phyloP scores from a whole-genome alignment of 2,888 invertebrate genomes.

The Drosophila anceps region DNA sequence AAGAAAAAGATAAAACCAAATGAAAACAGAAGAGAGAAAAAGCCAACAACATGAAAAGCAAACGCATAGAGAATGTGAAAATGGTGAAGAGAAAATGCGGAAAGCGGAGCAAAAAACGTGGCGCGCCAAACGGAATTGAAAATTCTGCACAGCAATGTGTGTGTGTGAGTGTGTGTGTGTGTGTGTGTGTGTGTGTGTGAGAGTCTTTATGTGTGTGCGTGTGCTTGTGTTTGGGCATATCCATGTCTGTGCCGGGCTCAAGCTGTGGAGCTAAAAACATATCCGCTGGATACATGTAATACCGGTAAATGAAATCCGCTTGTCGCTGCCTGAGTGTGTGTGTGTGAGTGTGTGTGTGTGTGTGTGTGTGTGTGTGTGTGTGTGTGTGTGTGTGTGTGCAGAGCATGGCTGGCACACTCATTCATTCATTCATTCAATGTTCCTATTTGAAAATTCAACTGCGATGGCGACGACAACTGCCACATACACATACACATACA shows the following conservation, averaged over 20 bases:
- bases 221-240: slow-evolving; percentile 60
- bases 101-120: slow-evolving; percentile 50
- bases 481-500: slow-evolving; percentile 26
- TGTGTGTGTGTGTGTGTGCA: slow-evolving; percentile 11
- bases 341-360: slow-evolving; percentile 10
- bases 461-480: slow-evolving; percentile 75
- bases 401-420: slow-evolving; percentile 33
- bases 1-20: slow-evolving; percentile 1
- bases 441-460: slow-evolving; percentile 75
- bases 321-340: slow-evolving; percentile 55
- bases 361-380: slow-evolving; percentile 18
- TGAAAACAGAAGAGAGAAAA: slow-evolving; percentile 7
- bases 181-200: slow-evolving; percentile 29
- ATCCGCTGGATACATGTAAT: slow-evolving; percentile 81
- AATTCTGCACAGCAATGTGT: slow-evolving; percentile 55
- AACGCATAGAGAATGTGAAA: slow-evolving; percentile 40
- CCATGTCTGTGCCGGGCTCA: slow-evolving; percentile 71
- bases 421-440: slow-evolving; percentile 68
- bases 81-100: slow-evolving; percentile 21
- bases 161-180: slow-evolving; percentile 35
- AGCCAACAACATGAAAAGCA: slow-evolving; percentile 28
- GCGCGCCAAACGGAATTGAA: slow-evolving; percentile 82
- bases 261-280: slow-evolving; percentile 74
- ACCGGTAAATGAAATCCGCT: slow-evolving; percentile 83
- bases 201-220: slow-evolving; percentile 45